phyloP scores from a whole-genome alignment of 2,888 invertebrate species.

The Limnephilus lunatus region DNA sequence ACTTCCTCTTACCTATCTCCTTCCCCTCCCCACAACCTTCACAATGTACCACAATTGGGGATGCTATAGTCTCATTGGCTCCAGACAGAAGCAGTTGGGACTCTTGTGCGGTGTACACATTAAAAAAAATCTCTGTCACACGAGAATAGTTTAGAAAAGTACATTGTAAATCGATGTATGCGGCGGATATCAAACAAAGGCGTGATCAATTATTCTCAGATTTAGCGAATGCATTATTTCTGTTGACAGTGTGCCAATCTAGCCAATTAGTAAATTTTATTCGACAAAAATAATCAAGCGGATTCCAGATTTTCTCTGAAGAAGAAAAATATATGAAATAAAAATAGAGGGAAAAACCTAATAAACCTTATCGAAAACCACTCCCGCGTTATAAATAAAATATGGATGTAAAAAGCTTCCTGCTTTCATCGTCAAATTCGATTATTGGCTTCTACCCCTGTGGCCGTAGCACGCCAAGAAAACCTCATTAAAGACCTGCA shows the following conservation, averaged over 20 bases:
- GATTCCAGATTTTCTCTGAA: background rate
- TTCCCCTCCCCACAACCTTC: no score
- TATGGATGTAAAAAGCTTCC: background rate
- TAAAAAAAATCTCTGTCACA: no score
- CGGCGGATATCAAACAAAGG: background rate
- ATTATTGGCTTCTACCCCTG: background rate
- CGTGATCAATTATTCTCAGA: background rate
- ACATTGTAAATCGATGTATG: background rate
- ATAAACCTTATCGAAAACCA: background rate
- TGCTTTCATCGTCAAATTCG: background rate
- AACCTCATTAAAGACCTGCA: background rate
- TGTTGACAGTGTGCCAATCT: background rate
- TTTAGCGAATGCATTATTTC: background rate
- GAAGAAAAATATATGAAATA: background rate
- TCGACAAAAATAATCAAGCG: background rate
- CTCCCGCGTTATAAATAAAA: background rate
- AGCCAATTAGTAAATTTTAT: background rate
- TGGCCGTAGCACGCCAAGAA: background rate
- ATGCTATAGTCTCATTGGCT: no score
- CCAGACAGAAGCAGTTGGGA: no score
- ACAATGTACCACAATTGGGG: no score
- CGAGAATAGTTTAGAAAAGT: no score
- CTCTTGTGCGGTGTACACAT: no score
- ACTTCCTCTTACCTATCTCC: no score
- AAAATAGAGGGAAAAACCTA: background rate